Percentiles rank a stretch among this genome's conserved stretches.
phyloP scores from a whole-genome alignment of 2,888 invertebrate species.

The Serripes groenlandicus region DNA sequence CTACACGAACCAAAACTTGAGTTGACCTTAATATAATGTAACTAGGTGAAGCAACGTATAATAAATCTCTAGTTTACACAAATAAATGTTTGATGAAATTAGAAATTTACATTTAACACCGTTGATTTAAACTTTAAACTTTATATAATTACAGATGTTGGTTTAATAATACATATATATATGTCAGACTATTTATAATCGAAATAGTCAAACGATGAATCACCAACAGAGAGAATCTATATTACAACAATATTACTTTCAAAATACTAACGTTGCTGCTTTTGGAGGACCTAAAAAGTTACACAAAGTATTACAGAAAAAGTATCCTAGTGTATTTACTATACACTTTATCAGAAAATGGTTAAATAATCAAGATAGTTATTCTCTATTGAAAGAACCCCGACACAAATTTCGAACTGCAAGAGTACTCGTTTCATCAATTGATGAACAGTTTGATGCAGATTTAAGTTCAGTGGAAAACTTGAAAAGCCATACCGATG shows the following conservation, averaged over 20 bases:
- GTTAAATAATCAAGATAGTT: constrained; percentile 51
- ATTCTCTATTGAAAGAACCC: constrained; percentile 40
- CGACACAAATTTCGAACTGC: constrained; percentile 44
- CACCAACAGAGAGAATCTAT: constrained; percentile 40
- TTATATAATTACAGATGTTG: too few species aligned
- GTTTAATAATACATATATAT: too few species aligned
- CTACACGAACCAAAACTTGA: too few species aligned
- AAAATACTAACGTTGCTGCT: constrained; percentile 23
- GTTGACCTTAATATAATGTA: too few species aligned
- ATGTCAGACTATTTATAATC: too few species aligned
- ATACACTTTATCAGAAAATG: constrained; percentile 11
- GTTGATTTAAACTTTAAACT: too few species aligned
- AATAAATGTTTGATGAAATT: too few species aligned
- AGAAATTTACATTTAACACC: too few species aligned
- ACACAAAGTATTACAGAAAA: constrained; percentile 21
- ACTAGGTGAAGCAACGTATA: too few species aligned
- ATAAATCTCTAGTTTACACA: too few species aligned
- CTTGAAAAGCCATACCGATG: constrained; percentile 37
- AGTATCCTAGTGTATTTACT: constrained; percentile 36
- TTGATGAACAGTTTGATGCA: constrained; percentile 46
- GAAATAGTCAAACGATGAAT: too few species aligned
- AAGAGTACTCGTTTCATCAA: constrained; percentile 36
- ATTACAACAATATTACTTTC: constrained; percentile 38
- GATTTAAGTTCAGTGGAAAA: constrained; percentile 45
- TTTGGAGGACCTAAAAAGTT: constrained; percentile 40